Evolutionary conservation across 2,888 invertebrate genomes (phyloP).

Genomic region (Theodoxus fluviatilis): DNA sequence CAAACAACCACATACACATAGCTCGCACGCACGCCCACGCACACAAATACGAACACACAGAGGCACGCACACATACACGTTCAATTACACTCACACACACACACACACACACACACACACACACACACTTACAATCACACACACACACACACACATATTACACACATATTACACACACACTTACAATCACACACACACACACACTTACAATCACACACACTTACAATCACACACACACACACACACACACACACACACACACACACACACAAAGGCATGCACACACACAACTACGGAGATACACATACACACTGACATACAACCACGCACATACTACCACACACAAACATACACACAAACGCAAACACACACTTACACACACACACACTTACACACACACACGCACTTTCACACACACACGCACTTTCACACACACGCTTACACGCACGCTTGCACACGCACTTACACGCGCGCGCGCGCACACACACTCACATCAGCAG

Average conservation of each 20-base stretch:
- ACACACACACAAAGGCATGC: background rate
- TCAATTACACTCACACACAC: conserved; percentile 3
- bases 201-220: too few species aligned
- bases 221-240: too few species aligned
- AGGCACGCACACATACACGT: background rate
- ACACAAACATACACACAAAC: background rate
- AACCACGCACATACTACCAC: background rate
- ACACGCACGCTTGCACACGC: too few species aligned
- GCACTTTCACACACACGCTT: background rate
- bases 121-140: conserved; percentile 10
- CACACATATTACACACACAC: too few species aligned
- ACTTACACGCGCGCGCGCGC: too few species aligned
- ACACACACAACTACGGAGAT: too few species aligned
- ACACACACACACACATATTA: too few species aligned
- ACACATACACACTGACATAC: background rate
- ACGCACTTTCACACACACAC: too few species aligned
- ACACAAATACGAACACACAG: background rate
- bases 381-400: conserved; percentile 7
- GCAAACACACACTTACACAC: conserved; percentile 8
- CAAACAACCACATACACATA: background rate
- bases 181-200: too few species aligned
- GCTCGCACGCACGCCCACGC: too few species aligned
- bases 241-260: too few species aligned
- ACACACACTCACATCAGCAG: conserved; percentile 11
- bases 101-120: conserved; percentile 14